Percentiles rank a stretch among this genome's conserved stretches.
These are phyloP conservation scores for Polydrusus tereticollis DNA, from an alignment of 2,888 invertebrate species.

Conservation along the genomic window DNA sequence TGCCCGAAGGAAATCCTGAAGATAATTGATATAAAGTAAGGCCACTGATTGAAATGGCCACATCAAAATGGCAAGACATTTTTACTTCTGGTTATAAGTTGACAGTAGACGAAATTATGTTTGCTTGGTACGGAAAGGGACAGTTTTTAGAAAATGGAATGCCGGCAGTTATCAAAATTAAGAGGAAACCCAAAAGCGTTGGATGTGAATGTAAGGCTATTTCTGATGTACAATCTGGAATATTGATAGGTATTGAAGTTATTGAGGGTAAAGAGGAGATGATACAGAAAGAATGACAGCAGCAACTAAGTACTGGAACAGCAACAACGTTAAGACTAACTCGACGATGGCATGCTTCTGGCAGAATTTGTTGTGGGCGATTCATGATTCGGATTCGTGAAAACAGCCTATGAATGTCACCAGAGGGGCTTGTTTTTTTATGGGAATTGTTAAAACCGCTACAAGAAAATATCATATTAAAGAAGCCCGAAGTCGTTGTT, in stretches of 20 bases:
- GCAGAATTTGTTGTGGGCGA: constrained; percentile 25
- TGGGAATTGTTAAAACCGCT: constrained; percentile 13
- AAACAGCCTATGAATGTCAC: not conserved
- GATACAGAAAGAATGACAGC: constrained; percentile 32
- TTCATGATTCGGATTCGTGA: constrained; percentile 20
- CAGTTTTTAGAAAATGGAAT: constrained; percentile 19
- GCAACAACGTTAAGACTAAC: constrained; percentile 50
- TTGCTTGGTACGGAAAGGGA: constrained; percentile 25
- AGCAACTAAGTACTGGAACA: constrained; percentile 46
- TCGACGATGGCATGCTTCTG: constrained; percentile 50
- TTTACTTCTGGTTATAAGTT: too few relatives aligned
- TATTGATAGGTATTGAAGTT: constrained; percentile 38
- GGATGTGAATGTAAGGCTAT: too few relatives aligned
- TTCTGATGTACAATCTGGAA: constrained; percentile 33
- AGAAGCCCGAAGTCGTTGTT: not conserved
- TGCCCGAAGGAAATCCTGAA: too few relatives aligned
- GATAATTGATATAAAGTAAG: too few relatives aligned
- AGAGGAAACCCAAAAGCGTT: constrained; percentile 34
- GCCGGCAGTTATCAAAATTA: constrained; percentile 34
- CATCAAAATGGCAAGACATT: too few relatives aligned
- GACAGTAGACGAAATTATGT: too few relatives aligned
- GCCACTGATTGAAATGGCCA: too few relatives aligned
- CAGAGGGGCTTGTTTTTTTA: constrained; percentile 7
- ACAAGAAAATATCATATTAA: not conserved
- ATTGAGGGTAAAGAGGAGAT: constrained; percentile 41